Base-by-base conservation (phyloP, 2,113 vertebrate genomes). In the Danionella cerebrum region DNA sequence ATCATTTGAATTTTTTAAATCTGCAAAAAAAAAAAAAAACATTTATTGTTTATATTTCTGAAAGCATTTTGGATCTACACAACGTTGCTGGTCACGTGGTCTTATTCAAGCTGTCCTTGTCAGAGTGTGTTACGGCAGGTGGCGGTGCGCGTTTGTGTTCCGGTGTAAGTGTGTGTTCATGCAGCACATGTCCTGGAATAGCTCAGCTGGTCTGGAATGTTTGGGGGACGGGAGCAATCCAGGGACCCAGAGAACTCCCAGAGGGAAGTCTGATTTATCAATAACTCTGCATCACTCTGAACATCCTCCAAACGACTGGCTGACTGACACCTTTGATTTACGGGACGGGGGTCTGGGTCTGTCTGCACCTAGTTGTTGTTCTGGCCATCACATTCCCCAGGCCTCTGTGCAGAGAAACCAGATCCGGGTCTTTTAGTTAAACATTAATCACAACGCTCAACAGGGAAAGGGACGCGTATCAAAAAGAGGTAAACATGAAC, bases 171-270 rank as follows among this genome's bases (percentile, higher is more conserved):
- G 60, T 76, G 74, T 45, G 70, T 36, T 39, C 13, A 63, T 11
- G 47, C 44, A 58, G 4, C 31, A 68, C 62, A 54, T 72, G 76
- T 79, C 84, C 84, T 83, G 87, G 84, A 87, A 88, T 88, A 89
- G 84, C 81, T 86, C 76, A 41, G 21, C 59, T 75, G 72, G 75
- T 65, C 82, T 83, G 86, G 82, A 85, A 86, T 85, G 80, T 59
- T 51, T 65, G 57, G 42, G 31, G 39, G 41, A 21, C 35, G 63
- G 66, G 70, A 48, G 59, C 60, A 53, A 65, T 54, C 51, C 70
- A 63, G 48, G 52, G 74, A 73, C 75, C 74, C 48, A 70, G 79
- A 77, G 78, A 83, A 82, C 79, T 71, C 68, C 2, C 53, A 72
- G 80, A 76, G 69, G n/a, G 48, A 76, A 67, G 8, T 36, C 52